Base-by-base conservation (phyloP, 2,888 invertebrate species). In the Thera obeliscata region DNA sequence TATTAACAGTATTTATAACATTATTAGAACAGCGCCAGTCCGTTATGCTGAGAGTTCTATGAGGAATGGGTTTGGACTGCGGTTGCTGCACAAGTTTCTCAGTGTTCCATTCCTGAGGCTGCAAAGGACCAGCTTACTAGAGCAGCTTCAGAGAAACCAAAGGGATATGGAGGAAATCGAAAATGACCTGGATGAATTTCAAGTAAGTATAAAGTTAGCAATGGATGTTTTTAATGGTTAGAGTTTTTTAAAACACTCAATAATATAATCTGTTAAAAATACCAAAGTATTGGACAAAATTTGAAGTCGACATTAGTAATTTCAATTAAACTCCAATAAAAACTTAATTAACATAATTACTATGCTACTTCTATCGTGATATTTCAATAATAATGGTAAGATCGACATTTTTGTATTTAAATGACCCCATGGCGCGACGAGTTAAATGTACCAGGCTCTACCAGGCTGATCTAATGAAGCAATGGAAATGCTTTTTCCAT, bases 41-140 rank as follows among this genome's bases (percentile, higher is more conserved):
- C 95, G 98, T 43, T 98, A 98, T 85, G 97, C 98, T 0, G 98
- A 98, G 87, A 96, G 98, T 0, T 98, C 98, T 2, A 98, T 99
- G 98, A 95, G 98, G 80, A 99, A 98, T 90, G 98, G 98, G 0
- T 99, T 98, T 89, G 99, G 99, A 3, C 91, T 99, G 64, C 96
- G 98, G 82, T 95, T 98, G 71, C 94, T 99, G 61, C 98, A 99
- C 92, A 98, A 98, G 89, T 99, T 99, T 91, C 96, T 99, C 84
- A 98, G 98, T 88, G 94, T 99, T 67, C 99, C 99, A 62, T 99
- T 99, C 87, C 94, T 99, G 61, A 96, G 97, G 82, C 93, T 99
- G 43, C 99, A 99, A 94, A 95, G 96, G 77, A 97, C 97, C 77
- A 97, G 98, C 12, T 89, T 98, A 56, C 83, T 98, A 56, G 95